Conservation (phyloP, 2,888 invertebrate species). For the Dexiosoma caninum region DNA sequence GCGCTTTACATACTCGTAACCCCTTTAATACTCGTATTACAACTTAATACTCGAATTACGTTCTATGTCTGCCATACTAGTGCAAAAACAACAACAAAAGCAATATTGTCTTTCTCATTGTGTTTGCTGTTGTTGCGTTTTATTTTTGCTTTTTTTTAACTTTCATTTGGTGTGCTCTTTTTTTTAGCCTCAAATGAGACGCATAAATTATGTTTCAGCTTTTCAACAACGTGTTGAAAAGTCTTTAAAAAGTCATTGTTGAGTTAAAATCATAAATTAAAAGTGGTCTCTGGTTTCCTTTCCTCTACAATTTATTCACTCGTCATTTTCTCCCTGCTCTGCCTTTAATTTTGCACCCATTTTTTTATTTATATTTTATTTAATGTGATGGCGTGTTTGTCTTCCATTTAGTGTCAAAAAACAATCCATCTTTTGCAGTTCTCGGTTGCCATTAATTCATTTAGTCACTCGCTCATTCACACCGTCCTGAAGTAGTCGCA, state of each 20-base stretch:
- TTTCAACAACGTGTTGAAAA: constrained; percentile 60
- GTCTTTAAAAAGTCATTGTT: constrained; percentile 55
- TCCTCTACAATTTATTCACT: no score
- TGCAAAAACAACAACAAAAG: not conserved
- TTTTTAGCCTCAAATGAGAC: constrained; percentile 38
- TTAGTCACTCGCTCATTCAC: not conserved
- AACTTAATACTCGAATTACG: constrained; percentile 53
- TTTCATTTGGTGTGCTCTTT: constrained; percentile 3
- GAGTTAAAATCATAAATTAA: constrained; percentile 55
- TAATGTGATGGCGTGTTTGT: constrained; percentile 70
- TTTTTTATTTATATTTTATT: constrained; percentile 26
- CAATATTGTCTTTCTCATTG: constrained; percentile 11
- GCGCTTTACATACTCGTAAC: constrained; percentile 37
- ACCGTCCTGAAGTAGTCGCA: constrained; percentile 53
- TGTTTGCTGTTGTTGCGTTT: not conserved
- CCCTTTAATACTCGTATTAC: constrained; percentile 52
- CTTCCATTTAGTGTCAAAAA: constrained; percentile 73
- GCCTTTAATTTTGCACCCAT: constrained; percentile 42
- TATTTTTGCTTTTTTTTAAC: not conserved
- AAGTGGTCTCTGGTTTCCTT: constrained; percentile 20
- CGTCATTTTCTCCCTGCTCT: not conserved
- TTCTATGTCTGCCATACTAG: constrained; percentile 9
- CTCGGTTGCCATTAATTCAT: constrained; percentile 57
- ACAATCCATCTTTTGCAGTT: constrained; percentile 71
- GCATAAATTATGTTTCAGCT: constrained; percentile 60